These are phyloP conservation scores for Oxyruncus cristatus DNA, from an alignment of 2,113 vertebrate species.

Conservation along the genomic window DNA sequence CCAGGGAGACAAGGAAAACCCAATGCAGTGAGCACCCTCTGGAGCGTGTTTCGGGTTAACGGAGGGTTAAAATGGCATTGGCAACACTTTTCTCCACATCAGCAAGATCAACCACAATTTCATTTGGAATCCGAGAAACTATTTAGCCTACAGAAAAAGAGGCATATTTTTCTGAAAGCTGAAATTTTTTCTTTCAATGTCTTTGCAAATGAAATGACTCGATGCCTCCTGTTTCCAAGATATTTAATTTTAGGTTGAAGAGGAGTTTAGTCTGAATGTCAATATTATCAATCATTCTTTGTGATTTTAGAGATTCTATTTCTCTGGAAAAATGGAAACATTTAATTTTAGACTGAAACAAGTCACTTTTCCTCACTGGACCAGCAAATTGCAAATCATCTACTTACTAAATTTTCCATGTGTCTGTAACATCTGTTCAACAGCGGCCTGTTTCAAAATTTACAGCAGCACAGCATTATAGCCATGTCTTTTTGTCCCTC, in stretches of 20 bases:
- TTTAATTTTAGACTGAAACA: not conserved
- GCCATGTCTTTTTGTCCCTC: not conserved
- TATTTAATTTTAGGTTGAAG: not conserved
- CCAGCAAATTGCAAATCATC: not conserved
- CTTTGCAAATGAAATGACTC: not conserved
- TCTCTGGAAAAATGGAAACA: not conserved
- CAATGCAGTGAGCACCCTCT: fast-evolving
- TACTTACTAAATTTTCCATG: not conserved
- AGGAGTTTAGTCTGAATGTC: not conserved
- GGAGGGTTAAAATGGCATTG: not conserved
- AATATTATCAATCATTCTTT: not conserved
- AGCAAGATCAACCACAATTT: not conserved
- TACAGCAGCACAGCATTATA: not conserved
- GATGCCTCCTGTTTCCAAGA: not conserved
- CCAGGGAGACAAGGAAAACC: not conserved
- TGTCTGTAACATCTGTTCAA: not conserved
- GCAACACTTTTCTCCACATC: not conserved
- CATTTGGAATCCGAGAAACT: not conserved
- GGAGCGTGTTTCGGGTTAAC: fast-evolving
- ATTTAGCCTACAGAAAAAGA: not conserved
- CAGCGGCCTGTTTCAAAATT: not conserved
- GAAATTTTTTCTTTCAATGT: not conserved
- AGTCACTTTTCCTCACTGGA: not conserved
- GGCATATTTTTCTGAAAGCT: not conserved
- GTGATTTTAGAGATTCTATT: not conserved